Conservation (phyloP, 1,140 invertebrate genomes). For the Pemphigus obesinymphae region DNA sequence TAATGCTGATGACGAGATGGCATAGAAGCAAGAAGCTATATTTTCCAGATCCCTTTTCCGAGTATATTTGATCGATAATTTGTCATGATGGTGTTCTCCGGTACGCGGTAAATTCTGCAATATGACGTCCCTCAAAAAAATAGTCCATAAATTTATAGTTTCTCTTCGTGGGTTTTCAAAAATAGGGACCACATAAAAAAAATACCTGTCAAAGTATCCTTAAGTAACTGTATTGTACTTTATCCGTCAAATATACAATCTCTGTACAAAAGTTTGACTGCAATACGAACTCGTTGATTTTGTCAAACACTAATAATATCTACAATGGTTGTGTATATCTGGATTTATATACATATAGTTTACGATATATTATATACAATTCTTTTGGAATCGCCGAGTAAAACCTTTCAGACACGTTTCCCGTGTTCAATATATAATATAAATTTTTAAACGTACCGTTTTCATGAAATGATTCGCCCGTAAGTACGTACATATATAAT, state of each 20-base stretch:
- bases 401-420: background rate
- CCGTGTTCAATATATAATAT: background rate
- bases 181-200: background rate
- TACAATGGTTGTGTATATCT: too few species aligned
- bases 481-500: too few species aligned
- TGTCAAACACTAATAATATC: background rate
- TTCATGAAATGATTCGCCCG: too few species aligned
- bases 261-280: background rate
- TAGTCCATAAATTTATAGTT: slow-evolving; percentile 1
- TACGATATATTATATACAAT: too few species aligned
- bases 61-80: background rate
- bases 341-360: too few species aligned
- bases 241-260: background rate
- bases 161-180: background rate
- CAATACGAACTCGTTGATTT: background rate
- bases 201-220: background rate
- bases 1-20: too few species aligned
- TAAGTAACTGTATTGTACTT: background rate
- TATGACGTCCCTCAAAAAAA: background rate
- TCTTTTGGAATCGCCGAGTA: background rate
- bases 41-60: background rate
- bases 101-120: background rate
- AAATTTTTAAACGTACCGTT: background rate
- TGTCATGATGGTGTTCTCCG: background rate
- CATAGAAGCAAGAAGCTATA: slow-evolving; percentile 13